These are phyloP conservation scores for Isaurus tuberculatus DNA, from an alignment of 92 coral and sea anemone species.

Conservation along the genomic window DNA sequence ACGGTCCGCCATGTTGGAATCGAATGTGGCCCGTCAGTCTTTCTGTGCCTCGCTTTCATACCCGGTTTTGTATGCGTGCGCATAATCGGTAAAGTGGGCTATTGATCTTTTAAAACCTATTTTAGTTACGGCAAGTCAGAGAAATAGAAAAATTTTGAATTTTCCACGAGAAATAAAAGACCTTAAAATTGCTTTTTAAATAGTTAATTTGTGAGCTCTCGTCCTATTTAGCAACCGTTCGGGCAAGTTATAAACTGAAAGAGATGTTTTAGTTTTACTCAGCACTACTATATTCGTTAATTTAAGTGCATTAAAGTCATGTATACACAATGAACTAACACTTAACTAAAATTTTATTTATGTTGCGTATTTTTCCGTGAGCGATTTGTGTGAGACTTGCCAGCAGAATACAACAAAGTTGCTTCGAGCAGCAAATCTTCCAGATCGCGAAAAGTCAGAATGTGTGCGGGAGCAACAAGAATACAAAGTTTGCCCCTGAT, in stretches of 20 bases:
- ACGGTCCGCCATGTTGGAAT: background rate
- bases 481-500: too few relatives aligned
- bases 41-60: background rate
- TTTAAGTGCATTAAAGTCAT: conserved; percentile 3
- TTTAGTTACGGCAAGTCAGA: too few relatives aligned
- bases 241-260: background rate
- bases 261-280: background rate
- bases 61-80: background rate
- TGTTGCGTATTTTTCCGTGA: background rate
- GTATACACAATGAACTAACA: background rate
- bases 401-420: too few relatives aligned
- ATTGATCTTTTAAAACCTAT: too few relatives aligned
- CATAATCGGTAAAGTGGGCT: background rate
- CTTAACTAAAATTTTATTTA: background rate
- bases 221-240: background rate
- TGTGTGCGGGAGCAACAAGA: too few relatives aligned
- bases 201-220: background rate
- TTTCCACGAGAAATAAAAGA: too few relatives aligned
- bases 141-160: too few relatives aligned
- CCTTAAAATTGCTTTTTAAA: background rate
- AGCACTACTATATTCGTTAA: background rate
- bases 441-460: too few relatives aligned
- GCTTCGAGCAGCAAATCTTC: too few relatives aligned
- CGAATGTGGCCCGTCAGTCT: too few relatives aligned
- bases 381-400: background rate